Conservation (phyloP, 2,888 invertebrate species). For the Atherix ibis region DNA sequence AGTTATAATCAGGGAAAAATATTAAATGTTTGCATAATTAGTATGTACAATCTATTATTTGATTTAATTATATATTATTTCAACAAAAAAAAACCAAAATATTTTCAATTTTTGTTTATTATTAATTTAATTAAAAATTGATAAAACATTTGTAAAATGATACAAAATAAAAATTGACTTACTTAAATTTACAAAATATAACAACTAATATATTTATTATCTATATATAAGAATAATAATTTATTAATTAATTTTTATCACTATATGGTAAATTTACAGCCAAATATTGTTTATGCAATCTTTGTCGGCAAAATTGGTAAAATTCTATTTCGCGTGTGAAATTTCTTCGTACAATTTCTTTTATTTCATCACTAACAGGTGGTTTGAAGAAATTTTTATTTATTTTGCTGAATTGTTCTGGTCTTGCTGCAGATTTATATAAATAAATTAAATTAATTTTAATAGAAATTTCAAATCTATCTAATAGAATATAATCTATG, state of each 20-base stretch:
- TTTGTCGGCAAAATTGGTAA: constrained; percentile 67
- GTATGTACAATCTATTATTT: too few species aligned
- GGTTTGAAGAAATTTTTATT: constrained; percentile 79
- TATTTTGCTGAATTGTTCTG: constrained; percentile 59
- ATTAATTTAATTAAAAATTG: background rate
- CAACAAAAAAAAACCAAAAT: background rate
- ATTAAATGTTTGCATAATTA: too few species aligned
- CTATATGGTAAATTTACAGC: constrained; percentile 37
- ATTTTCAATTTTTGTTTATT: background rate
- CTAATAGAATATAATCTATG: too few species aligned
- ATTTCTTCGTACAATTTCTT: constrained; percentile 60
- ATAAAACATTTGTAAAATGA: background rate
- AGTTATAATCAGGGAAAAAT: too few species aligned
- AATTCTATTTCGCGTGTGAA: constrained; percentile 74
- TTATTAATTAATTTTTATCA: constrained; percentile 1
- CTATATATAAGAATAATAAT: background rate
- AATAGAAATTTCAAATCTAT: too few species aligned
- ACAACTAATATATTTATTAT: background rate
- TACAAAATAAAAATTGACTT: background rate
- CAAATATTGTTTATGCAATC: constrained; percentile 57
- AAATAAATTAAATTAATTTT: constrained; percentile 1
- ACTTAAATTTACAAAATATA: background rate
- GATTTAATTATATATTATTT: too few species aligned
- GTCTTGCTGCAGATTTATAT: constrained; percentile 48
- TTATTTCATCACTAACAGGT: constrained; percentile 63